phyloP scores from a whole-genome alignment of 2,888 invertebrate genomes.

The Drosophila cognata region DNA sequence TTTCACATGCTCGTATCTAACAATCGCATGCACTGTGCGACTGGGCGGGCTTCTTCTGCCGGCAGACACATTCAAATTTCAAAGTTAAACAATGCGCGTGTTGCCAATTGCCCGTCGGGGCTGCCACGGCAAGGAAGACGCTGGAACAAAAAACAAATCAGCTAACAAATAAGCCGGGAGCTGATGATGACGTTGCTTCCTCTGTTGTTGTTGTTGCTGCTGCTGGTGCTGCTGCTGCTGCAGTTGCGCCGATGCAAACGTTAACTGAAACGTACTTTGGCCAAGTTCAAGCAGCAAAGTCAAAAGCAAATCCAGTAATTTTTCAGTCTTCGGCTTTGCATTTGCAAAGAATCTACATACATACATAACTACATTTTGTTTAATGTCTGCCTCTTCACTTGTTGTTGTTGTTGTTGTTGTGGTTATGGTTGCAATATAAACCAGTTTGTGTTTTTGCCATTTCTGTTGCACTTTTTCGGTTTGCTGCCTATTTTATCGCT shows the following conservation, averaged over 20 bases:
- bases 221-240: conserved; percentile 13
- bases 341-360: conserved; percentile 44
- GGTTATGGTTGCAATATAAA: conserved; percentile 62
- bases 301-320: conserved; percentile 38
- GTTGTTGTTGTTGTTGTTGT: conserved; percentile 12
- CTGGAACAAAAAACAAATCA: conserved; percentile 35
- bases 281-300: conserved; percentile 72
- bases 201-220: not conserved
- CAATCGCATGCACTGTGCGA: conserved; percentile 56
- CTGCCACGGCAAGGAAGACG: conserved; percentile 1
- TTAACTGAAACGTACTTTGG: conserved; percentile 42
- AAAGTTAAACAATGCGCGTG: conserved; percentile 60
- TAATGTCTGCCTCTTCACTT: conserved; percentile 17
- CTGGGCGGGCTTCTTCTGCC: conserved; percentile 1
- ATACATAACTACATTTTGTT: conserved; percentile 6
- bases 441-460: conserved; percentile 56
- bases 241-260: conserved; percentile 45
- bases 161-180: conserved; percentile 45
- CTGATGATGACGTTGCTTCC: conserved; percentile 6
- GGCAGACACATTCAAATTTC: conserved; percentile 62
- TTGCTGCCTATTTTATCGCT: conserved; percentile 13
- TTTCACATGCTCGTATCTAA: conserved; percentile 49
- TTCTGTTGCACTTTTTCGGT: conserved; percentile 29
- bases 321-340: conserved; percentile 23
- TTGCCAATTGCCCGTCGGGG: conserved; percentile 30